These are phyloP conservation scores for Diarsia brunnea DNA, from an alignment of 2,888 invertebrate species.

Conservation along the genomic window DNA sequence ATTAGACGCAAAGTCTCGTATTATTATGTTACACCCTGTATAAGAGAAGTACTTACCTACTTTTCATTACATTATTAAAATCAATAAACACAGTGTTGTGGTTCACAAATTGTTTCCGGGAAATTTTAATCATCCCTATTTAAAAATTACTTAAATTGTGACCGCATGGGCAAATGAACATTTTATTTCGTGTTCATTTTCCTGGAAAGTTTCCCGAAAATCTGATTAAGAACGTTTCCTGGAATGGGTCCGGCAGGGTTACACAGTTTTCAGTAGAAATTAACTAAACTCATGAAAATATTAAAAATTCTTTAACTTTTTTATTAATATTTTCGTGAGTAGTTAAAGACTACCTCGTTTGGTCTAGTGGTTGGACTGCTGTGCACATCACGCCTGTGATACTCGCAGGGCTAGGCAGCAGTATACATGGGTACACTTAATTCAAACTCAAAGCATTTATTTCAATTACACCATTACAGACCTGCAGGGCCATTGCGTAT, in stretches of 20 bases:
- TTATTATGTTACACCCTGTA: background rate
- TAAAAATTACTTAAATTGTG: conserved; percentile 17
- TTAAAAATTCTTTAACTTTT: background rate
- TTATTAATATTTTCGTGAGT: background rate
- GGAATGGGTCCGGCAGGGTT: background rate
- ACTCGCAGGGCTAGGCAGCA: too few relatives aligned
- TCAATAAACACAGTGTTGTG: too few relatives aligned
- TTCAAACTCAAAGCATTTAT: too few relatives aligned
- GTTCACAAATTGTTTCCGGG: background rate
- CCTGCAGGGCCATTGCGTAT: too few relatives aligned
- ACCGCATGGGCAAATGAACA: background rate
- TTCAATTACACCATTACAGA: too few relatives aligned
- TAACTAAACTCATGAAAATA: conserved; percentile 2
- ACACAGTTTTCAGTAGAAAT: background rate
- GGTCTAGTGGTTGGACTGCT: too few relatives aligned
- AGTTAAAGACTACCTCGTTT: too few relatives aligned
- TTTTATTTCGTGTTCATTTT: background rate
- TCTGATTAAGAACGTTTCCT: conserved; percentile 25
- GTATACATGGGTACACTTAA: too few relatives aligned
- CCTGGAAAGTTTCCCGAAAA: conserved; percentile 17
- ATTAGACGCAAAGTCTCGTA: too few relatives aligned
- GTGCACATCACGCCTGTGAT: too few relatives aligned
- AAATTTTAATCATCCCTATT: background rate
- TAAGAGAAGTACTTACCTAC: background rate
- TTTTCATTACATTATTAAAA: background rate